Base-by-base conservation (phyloP, 2,888 invertebrate species). In the Eilema sororculum region DNA sequence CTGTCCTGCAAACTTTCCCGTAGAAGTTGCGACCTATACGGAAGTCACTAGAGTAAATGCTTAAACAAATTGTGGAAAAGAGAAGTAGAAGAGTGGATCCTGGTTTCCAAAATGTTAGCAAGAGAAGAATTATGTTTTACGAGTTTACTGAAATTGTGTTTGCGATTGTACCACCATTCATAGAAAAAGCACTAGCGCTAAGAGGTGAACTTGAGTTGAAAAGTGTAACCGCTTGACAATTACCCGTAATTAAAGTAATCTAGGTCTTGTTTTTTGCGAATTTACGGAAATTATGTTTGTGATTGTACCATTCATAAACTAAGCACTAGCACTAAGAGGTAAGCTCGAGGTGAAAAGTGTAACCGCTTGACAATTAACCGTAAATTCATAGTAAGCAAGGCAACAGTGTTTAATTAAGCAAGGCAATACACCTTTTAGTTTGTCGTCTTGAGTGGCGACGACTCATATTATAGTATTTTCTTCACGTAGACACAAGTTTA, bases 391-490 rank as follows among this genome's bases (percentile, higher is more conserved):
- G n/a, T 46, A 46, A 46, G 46, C n/a, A 30, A 10, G 46, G 30
- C 3, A 5, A 30, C 46, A 8, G 33, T 28, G 28, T 52, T 67
- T 67, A 52, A 24, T 67, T 28, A n/a, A 13, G 30, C 9, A 16
- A 37, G 62, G 57, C 24, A 61, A 67, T 52, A 61, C 56, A 56
- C 56, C 20, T 24, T 37, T 56, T 24, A 56, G 56, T 68, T 33
- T 63, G 25, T 63, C 20, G 37, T 24, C 16, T 25, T 25, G 12
- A 30, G 33, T 63, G 61, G 24, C 62, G 25, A 57, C 58, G n/a
- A 25, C 13, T 57, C 25, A 68, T 58, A 52, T 52, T n/a, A n/a
- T n/a, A 52, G 52, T 68, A 41, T 57, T 68, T 37, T 62, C 37
- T 56, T 56, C 24, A 37, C 41, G 63, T 63, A 52, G 3, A 22